Evolutionary conservation across 2,888 invertebrate species (phyloP), one percentile per base, ranked within the genome.

Genomic region (Antitype chi): DNA sequence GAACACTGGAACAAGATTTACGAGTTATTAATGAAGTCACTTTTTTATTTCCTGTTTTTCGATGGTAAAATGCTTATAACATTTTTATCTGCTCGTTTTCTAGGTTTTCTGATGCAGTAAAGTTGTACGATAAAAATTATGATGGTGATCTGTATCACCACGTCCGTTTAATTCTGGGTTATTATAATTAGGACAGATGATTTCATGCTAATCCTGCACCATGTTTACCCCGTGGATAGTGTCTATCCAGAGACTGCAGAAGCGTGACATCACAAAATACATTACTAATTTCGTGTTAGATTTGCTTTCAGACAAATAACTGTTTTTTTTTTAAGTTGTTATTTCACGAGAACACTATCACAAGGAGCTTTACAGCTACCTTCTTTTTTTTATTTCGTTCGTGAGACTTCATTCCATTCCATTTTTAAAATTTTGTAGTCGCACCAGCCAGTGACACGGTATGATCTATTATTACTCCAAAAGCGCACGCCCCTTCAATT

Each of bases 1-100:
- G 78, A 80, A 85, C 82, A 82, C 71, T 80, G 87, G 75, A 81
- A 87, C 85, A 87, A 88, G 89, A 89, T 90, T 90, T 90, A 90
- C 84, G 84, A 87, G 83, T 87, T 90, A 90, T 88, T 87, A 88
- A 85, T 78, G 78, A 85, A 85, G 83, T 84, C 60, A 74, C 67
- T 72, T 70, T 81, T 78, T 77, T 72, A 62, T 81, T 77, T 75
- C 66, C 49, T 23, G 52, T 38, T 53, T 69, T 82, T 72, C 28
- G 13, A 53, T 71, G 25, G 43, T 63, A 57, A 28, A 72, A 72
- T 55, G 47, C 71, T 64, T 70, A 64, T 55, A 62, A 55, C 28
- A 63, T 52, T 23, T 53, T 71, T 62, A 59, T 57, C 25, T 66
- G n/a, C 25, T 68, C 20, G 17, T 32, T n/a, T 1, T 53, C 23